Base-by-base conservation (phyloP, 2,888 invertebrate genomes). In the Drosophila buzzatii region DNA sequence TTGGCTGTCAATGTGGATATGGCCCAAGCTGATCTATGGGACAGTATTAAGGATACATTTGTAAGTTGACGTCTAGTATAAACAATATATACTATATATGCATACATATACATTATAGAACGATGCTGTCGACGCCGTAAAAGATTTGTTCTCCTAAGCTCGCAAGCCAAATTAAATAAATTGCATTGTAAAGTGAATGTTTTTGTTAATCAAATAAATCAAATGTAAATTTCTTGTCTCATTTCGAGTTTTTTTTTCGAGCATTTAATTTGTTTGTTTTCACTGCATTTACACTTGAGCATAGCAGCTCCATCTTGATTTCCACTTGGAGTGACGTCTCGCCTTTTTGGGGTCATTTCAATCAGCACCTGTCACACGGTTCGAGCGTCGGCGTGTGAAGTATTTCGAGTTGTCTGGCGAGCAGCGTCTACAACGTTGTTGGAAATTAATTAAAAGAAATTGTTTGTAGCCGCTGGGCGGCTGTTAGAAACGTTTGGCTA, bases 401-500 rank as follows among this genome's bases (percentile, higher is more conserved):
- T 61, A 81, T 73, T 66, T 81, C 41, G 23, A 53, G 55, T 35
- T 59, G 69, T 61, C 60, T 45, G 45, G 14, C 23, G 14, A 7
- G 23, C 3, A 7, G 45, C 35, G 76, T 81, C 84, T 82, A 64
- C 79, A 18, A 39, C 10, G 47, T 39, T 49, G 59, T 82, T 75
- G 67, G 65, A 84, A 84, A 86, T 86, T 85, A 89, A 85, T 85
- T 85, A 82, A 80, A 87, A 72, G 80, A 87, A 86, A 85, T 89
- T 83, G 79, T 63, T 72, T 70, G 82, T 71, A 27, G 62, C 80
- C 67, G 41, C 31, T 41, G 55, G 72, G 53, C 62, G 10, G 33
- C 49, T 58, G 72, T 41, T 62, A 65, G 57, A 76, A 81, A 68
- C 53, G 66, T 45, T 88, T 85, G 73, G 70, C 70, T 60, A 76